phyloP scores from a whole-genome alignment of 2,888 invertebrate genomes.

The Conistra vaccinii region DNA sequence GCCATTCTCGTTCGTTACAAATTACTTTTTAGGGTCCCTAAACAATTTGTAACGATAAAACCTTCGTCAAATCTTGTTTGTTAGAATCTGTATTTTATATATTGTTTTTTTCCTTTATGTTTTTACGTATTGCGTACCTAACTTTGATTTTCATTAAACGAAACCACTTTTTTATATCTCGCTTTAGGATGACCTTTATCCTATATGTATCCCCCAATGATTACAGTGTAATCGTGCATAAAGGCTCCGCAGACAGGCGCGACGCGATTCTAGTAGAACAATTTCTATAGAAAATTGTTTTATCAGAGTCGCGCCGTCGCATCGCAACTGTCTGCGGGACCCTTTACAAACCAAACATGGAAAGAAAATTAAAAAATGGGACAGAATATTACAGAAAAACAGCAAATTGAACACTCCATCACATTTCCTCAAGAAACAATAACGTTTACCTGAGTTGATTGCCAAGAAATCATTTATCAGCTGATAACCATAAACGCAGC shows the following conservation, averaged over 20 bases:
- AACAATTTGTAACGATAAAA: conserved; percentile 51
- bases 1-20: conserved; percentile 70
- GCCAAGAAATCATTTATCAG: conserved; percentile 23
- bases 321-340: too few species aligned
- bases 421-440: neutral
- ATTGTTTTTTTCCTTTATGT: neutral
- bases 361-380: neutral
- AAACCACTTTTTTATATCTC: neutral
- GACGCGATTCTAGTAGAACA: too few species aligned
- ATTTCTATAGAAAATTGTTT: too few species aligned
- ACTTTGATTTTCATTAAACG: neutral
- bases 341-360: too few species aligned
- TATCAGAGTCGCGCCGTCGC: too few species aligned
- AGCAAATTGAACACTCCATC: neutral
- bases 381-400: neutral
- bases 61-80: conserved; percentile 40
- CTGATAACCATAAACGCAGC: conserved; percentile 14
- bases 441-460: neutral
- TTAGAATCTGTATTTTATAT: conserved; percentile 11
- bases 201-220: too few species aligned
- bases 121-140: neutral
- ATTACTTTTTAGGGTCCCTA: conserved; percentile 63
- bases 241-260: too few species aligned
- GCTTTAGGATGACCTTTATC: neutral
- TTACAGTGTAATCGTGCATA: neutral